phyloP scores from a whole-genome alignment of 2,797 vertebrate genomes.

The Centropyge bicolor region DNA sequence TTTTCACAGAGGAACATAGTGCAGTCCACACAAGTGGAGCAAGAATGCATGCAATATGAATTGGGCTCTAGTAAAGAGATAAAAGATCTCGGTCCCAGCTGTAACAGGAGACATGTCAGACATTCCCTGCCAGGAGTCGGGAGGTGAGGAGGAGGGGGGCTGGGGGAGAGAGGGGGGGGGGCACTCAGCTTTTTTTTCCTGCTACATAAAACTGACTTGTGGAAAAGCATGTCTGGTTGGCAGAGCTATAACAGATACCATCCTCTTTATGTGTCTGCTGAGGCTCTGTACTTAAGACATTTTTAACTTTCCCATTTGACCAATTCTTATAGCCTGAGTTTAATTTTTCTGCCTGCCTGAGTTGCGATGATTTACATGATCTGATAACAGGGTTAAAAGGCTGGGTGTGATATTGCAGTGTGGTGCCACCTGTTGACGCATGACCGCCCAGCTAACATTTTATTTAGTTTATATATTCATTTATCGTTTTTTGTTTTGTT shows the following conservation, averaged over 20 bases:
- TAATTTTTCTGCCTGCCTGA: constrained; percentile 35
- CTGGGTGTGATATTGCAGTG: not conserved
- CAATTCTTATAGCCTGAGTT: constrained; percentile 34
- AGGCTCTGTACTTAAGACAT: constrained; percentile 38
- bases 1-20: constrained; percentile 56
- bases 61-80: constrained; percentile 72
- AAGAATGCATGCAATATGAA: constrained; percentile 76
- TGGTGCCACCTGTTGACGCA: constrained; percentile 37
- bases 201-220: constrained; percentile 71
- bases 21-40: constrained; percentile 61
- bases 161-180: not conserved
- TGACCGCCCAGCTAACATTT: not conserved
- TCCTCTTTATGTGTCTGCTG: constrained; percentile 61
- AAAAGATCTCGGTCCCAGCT: constrained; percentile 70
- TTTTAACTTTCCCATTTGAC: constrained; percentile 42
- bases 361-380: constrained; percentile 34
- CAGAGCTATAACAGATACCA: constrained; percentile 62
- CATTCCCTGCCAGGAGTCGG: constrained; percentile 70
- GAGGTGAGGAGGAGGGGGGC: constrained; percentile 45
- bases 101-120: constrained; percentile 81
- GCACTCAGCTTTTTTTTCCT: constrained; percentile 21
- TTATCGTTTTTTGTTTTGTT: too few species aligned
- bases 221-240: constrained; percentile 72
- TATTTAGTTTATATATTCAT: not conserved
- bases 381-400: constrained; percentile 27